Conservation (phyloP, 2,888 invertebrate genomes). For the Polietes domitor region DNA sequence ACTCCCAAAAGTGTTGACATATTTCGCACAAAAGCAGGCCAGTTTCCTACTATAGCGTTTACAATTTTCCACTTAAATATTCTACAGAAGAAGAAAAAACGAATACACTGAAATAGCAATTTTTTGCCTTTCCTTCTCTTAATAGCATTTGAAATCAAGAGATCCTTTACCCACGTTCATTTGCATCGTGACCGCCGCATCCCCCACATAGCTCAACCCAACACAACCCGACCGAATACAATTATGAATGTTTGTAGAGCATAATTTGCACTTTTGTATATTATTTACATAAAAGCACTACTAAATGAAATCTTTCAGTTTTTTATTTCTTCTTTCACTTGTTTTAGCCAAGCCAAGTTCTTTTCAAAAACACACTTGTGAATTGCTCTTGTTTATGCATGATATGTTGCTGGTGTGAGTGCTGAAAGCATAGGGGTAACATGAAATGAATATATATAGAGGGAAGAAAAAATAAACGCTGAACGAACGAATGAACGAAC, state of each 20-base stretch:
- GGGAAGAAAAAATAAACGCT: background rate
- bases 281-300: slow-evolving; percentile 52
- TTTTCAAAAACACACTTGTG: slow-evolving; percentile 22
- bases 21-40: background rate
- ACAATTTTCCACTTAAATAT: slow-evolving; percentile 25
- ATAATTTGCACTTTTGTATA: slow-evolving; percentile 76
- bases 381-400: slow-evolving; percentile 40
- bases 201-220: background rate
- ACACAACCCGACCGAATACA: slow-evolving; percentile 37
- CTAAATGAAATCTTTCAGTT: slow-evolving; percentile 54
- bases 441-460: background rate
- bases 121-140: background rate
- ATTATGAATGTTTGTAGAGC: slow-evolving; percentile 75
- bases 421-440: background rate
- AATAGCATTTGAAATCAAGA: slow-evolving; percentile 35
- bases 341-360: slow-evolving; percentile 8
- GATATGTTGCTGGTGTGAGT: background rate
- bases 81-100: background rate
- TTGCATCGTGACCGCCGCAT: background rate
- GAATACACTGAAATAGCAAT: too few relatives aligned
- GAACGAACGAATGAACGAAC: background rate
- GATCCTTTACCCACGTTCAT: background rate
- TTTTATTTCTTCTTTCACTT: slow-evolving; percentile 1
- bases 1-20: background rate
- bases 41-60: background rate